A percentile compares a stretch with the other conserved stretches of the same genome.
Evolutionary conservation across 2,888 invertebrate species (phyloP).

Genomic region (Drosophila putrida): DNA sequence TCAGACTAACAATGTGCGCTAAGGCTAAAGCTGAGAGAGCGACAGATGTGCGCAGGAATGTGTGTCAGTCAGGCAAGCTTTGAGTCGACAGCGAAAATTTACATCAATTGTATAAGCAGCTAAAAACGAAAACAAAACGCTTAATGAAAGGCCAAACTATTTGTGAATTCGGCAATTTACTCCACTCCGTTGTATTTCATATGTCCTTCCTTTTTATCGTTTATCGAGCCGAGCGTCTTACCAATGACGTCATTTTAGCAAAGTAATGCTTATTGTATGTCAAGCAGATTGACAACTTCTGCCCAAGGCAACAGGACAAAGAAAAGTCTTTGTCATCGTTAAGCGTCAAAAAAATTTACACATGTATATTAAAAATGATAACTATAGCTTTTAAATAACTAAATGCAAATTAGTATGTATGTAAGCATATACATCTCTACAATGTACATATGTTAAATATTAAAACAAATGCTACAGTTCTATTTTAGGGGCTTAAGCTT

Average conservation of each 20-base stretch:
- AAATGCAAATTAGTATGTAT: conserved; percentile 2
- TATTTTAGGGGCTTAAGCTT: conserved; percentile 60
- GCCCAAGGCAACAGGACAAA: conserved; percentile 26
- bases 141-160: conserved; percentile 50
- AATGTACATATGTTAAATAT: not conserved
- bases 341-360: conserved; percentile 4
- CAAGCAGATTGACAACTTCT: conserved; percentile 39
- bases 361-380: conserved; percentile 16
- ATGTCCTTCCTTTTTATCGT: conserved; percentile 50
- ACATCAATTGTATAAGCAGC: conserved; percentile 71
- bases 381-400: conserved; percentile 11
- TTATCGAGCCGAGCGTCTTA: conserved; percentile 52
- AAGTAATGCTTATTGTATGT: conserved; percentile 56
- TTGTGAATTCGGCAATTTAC: conserved; percentile 43
- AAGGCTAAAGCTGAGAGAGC: conserved; percentile 5
- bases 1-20: conserved; percentile 24
- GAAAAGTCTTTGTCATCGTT: conserved; percentile 10
- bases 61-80: conserved; percentile 64
- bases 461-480: conserved; percentile 37
- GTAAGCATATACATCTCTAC: not conserved
- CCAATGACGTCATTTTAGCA: conserved; percentile 63
- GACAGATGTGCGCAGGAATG: conserved; percentile 64
- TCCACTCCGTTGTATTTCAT: conserved; percentile 12
- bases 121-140: conserved; percentile 57
- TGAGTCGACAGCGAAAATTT: conserved; percentile 43